phyloP scores from a whole-genome alignment of 1,140 invertebrate genomes.

The Steinernema khuongi region DNA sequence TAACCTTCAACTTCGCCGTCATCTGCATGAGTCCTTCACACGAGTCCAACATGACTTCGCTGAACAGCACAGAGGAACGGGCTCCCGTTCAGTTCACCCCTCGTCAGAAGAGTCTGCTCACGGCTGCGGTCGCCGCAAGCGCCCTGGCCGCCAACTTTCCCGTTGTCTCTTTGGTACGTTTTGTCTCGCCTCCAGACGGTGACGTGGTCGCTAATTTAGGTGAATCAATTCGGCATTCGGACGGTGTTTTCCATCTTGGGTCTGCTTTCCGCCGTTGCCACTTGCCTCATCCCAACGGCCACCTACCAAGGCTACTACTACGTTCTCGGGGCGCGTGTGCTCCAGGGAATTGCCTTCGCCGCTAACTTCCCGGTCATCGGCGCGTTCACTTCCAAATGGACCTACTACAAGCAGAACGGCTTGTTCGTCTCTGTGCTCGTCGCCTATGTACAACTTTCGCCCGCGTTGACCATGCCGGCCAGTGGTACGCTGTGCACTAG shows the following conservation, averaged over 20 bases:
- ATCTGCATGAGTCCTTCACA: conserved; percentile 35
- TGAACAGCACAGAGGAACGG: not conserved
- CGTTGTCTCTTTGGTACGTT: conserved; percentile 28
- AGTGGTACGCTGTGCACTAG: conserved; percentile 39
- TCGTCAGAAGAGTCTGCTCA: not conserved
- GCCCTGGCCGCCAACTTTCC: conserved; percentile 45
- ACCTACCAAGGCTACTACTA: conserved; percentile 41
- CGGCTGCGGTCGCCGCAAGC: conserved; percentile 39
- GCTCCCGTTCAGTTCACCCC: not conserved
- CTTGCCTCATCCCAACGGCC: conserved; percentile 37
- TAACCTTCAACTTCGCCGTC: conserved; percentile 35
- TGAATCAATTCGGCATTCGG: conserved; percentile 43
- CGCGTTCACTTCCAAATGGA: conserved; percentile 55
- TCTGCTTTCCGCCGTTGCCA: conserved; percentile 40
- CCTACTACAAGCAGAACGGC: conserved; percentile 54
- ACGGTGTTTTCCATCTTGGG: conserved; percentile 42
- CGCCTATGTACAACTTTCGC: conserved; percentile 38
- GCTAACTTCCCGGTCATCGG: conserved; percentile 55
- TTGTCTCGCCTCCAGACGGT: too few relatives aligned
- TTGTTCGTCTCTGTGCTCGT: conserved; percentile 48
- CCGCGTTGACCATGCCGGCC: conserved; percentile 48
- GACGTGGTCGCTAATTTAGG: too few relatives aligned
- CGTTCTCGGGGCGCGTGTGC: conserved; percentile 30
- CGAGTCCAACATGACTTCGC: not conserved
- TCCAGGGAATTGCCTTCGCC: conserved; percentile 50